These are phyloP conservation scores for Drosophila malerkotliana DNA, from an alignment of 1,140 invertebrate genomes.

Conservation along the genomic window DNA sequence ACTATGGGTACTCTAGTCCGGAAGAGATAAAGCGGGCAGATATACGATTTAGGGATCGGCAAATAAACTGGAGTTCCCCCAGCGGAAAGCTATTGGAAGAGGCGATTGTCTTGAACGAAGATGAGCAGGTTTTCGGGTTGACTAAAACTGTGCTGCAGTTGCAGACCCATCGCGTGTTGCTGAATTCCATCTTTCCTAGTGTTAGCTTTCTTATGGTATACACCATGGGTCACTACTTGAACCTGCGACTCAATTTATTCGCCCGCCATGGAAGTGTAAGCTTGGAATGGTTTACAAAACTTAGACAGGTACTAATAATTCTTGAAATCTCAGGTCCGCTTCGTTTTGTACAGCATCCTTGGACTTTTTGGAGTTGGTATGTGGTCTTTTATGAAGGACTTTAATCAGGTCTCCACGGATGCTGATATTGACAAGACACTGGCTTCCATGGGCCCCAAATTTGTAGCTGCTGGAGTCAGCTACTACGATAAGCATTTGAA, in stretches of 20 bases:
- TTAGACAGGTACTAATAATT: neutral
- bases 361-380: constrained; percentile 85
- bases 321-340: constrained; percentile 81
- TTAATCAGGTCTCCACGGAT: constrained; percentile 87
- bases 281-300: neutral
- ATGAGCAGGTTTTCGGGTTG: constrained; percentile 91
- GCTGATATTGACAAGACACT: constrained; percentile 86
- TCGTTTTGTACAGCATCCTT: constrained; percentile 86
- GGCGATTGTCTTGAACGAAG: constrained; percentile 88
- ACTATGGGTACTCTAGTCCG: constrained; percentile 85
- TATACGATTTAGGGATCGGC: constrained; percentile 85
- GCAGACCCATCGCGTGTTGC: constrained; percentile 85
- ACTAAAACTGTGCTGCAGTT: constrained; percentile 88
- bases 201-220: constrained; percentile 84
- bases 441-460: constrained; percentile 85
- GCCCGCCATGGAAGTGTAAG: constrained; percentile 83
- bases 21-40: constrained; percentile 84
- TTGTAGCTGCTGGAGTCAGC: constrained; percentile 89
- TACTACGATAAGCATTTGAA: constrained; percentile 90
- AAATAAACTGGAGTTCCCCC: constrained; percentile 87
- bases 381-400: constrained; percentile 88
- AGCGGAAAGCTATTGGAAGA: constrained; percentile 87
- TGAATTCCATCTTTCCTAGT: constrained; percentile 85
- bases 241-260: constrained; percentile 86
- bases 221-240: constrained; percentile 84